A percentile compares a stretch with the other conserved stretches of the same genome.
Conservation (phyloP, 2,888 invertebrate species). For the Tetheella fluctuosa region DNA sequence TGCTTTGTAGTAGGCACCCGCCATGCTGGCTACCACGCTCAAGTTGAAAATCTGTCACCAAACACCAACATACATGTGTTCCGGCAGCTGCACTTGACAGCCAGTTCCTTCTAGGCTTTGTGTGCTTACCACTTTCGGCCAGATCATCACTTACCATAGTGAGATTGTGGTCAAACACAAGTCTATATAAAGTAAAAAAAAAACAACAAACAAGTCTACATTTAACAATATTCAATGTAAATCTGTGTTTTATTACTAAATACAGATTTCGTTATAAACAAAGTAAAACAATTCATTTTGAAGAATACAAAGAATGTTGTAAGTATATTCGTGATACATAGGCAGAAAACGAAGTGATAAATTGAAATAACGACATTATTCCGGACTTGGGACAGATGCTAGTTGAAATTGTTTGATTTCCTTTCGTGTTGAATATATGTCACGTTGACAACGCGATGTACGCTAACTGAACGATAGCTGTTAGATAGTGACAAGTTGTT, state of each 20-base stretch:
- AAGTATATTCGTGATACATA: background rate
- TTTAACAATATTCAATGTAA: background rate
- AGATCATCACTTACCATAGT: no score
- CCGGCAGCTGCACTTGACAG: no score
- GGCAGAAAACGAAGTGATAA: background rate
- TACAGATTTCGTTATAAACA: background rate
- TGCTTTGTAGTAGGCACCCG: no score
- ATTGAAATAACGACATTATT: background rate
- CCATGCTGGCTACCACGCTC: no score
- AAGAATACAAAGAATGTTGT: background rate
- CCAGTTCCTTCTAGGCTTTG: no score
- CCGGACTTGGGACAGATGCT: background rate
- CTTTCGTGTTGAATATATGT: background rate
- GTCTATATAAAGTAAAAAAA: no score
- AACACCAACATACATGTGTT: no score
- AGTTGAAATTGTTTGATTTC: background rate
- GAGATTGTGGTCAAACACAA: no score
- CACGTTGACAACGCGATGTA: background rate
- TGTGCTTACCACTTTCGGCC: no score
- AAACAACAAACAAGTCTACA: no score
- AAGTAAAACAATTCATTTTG: background rate
- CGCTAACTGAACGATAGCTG: background rate
- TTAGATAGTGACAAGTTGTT: constrained; percentile 1
- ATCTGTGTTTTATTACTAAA: background rate
- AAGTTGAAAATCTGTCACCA: no score